Percentiles rank a stretch among this genome's conserved stretches.
Evolutionary conservation across 2,797 vertebrate species (phyloP).

Genomic region (Craterocephalus amniculus): DNA sequence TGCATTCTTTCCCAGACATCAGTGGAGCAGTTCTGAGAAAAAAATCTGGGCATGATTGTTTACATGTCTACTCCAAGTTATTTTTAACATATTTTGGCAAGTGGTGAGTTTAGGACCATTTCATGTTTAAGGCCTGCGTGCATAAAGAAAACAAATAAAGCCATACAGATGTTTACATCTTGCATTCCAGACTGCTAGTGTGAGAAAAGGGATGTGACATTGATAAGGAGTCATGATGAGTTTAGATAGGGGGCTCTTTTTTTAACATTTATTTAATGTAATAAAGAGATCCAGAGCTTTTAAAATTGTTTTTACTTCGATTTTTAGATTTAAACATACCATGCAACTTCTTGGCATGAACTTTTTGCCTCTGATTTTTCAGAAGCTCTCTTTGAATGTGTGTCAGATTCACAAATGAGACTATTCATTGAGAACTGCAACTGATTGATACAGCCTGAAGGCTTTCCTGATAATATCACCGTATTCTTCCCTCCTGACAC

Average conservation of each 20-base stretch:
- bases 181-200: conserved; percentile 32
- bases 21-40: conserved; percentile 57
- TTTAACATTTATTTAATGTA: neutral
- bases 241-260: conserved; percentile 1
- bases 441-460: conserved; percentile 7
- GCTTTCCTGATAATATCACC: conserved; percentile 20
- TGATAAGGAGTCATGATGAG: conserved; percentile 13
- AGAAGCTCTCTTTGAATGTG: neutral
- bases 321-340: neutral
- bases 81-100: conserved; percentile 75
- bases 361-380: neutral
- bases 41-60: conserved; percentile 67
- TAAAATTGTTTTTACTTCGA: conserved; percentile 3
- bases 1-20: conserved; percentile 73
- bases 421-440: neutral
- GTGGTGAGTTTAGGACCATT: conserved; percentile 54
- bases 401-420: neutral
- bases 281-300: neutral
- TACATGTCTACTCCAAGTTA: conserved; percentile 77
- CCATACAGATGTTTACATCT: conserved; percentile 37
- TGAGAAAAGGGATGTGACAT: conserved; percentile 42
- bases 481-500: conserved; percentile 18
- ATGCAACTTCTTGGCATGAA: neutral
- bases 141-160: conserved; percentile 70
- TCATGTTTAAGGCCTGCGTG: conserved; percentile 43